phyloP scores from a whole-genome alignment of 2,113 vertebrate genomes.

The Genyomyrus donnyi region DNA sequence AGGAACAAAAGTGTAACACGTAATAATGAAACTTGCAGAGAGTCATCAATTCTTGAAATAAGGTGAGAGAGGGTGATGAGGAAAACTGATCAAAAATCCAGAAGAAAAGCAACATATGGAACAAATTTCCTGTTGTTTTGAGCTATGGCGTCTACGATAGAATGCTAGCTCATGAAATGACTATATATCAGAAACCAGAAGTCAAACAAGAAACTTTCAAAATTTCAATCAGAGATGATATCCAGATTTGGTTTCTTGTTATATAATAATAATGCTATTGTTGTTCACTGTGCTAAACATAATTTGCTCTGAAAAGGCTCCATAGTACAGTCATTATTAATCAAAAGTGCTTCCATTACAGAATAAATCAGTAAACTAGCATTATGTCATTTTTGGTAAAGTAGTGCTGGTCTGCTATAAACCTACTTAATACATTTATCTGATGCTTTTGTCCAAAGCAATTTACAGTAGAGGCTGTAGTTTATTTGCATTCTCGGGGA shows the following conservation, averaged over 20 bases:
- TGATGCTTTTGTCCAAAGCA: background rate
- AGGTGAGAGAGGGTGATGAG: background rate
- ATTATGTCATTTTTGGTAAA: background rate
- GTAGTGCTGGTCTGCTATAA: background rate
- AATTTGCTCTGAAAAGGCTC: background rate
- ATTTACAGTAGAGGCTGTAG: background rate
- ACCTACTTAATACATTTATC: background rate
- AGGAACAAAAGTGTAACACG: background rate
- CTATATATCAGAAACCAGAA: background rate
- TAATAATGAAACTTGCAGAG: background rate
- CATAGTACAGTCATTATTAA: background rate
- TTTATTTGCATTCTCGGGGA: background rate
- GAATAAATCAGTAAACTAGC: background rate
- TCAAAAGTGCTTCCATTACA: background rate
- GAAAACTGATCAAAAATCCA: background rate
- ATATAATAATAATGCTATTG: background rate
- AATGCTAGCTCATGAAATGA: background rate
- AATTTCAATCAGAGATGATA: background rate
- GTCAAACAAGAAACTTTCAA: background rate
- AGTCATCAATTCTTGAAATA: background rate
- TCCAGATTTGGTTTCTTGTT: background rate
- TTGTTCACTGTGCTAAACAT: background rate
- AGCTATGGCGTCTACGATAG: background rate
- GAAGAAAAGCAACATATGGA: background rate
- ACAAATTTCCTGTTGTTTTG: background rate